Evolutionary conservation across 2,888 invertebrate genomes (phyloP), one percentile per base, ranked within the genome.

Genomic region (Ennomos quercinarius): DNA sequence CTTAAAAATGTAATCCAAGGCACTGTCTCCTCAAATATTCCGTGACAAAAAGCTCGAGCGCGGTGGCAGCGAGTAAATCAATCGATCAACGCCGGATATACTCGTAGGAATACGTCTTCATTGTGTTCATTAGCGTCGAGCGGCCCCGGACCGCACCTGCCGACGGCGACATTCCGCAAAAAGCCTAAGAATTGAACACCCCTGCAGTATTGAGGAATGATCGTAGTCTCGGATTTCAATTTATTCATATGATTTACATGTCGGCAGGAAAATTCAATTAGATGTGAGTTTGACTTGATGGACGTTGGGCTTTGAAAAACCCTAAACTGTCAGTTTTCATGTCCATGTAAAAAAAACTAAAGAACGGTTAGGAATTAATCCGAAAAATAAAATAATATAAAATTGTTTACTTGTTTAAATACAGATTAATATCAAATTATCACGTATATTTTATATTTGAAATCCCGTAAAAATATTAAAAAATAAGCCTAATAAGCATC

Each of bases 11-110:
- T 10, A 10, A 58, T 36, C 12, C 48, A 12, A 47, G 39, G 41
- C 46, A 47, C 60, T 61, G 60, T 51, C 43, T 43, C 17, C 2
- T 2, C 11, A n/a, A 47, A 12, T 55, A 61, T 43, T 13, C 39
- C 35, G 55, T 51, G 55, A 56, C 55, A 61, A 61, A 92, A 92
- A 92, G 91, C 89, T 91, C 84, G 89, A 85, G 83, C 87, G 78
- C 89, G 91, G 90, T 90, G 89, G 91, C 90, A 88, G 90, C 86
- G 90, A 91, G 89, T 92, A 91, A 91, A 91, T 91, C 92, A 91
- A 92, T 92, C 92, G 92, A 92, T 92, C 92, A 91, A 89, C 91
- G 91, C 89, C 91, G 91, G 91, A 91, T 91, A 90, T 84, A 82
- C 78, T 84, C 81, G 86, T 83, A 81, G 87, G 87, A 85, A 88